Conservation (phyloP, 2,797 vertebrate species). For the Enteromius fasciolatus region DNA sequence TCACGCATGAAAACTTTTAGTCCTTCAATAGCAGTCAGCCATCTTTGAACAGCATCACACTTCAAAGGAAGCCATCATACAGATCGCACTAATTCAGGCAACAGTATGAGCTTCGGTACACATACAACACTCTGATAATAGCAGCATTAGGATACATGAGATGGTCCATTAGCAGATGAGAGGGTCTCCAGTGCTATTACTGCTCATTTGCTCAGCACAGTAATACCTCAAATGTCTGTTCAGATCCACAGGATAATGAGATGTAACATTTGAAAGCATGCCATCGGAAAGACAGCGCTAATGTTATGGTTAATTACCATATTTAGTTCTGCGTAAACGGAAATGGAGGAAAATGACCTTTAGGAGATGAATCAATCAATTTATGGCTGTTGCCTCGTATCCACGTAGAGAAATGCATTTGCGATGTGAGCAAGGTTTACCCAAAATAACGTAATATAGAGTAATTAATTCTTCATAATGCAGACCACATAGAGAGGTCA, state of each 20-base stretch:
- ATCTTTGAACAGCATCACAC: constrained; percentile 11
- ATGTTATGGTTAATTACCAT: constrained; percentile 55
- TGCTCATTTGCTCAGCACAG: constrained; percentile 42
- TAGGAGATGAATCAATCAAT: constrained; percentile 42
- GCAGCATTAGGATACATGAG: constrained; percentile 59
- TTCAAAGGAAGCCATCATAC: constrained; percentile 36
- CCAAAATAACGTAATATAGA: constrained; percentile 14
- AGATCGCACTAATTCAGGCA: constrained; percentile 26
- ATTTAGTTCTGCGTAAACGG: constrained; percentile 37
- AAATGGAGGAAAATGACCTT: constrained; percentile 38
- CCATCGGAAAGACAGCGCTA: constrained; percentile 46
- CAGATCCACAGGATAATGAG: constrained; percentile 56
- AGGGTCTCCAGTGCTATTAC: constrained; percentile 53
- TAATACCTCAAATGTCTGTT: constrained; percentile 54
- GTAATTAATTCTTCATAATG: constrained; percentile 25
- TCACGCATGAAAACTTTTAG: neutral
- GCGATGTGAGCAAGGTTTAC: constrained; percentile 12
- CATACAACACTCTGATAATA: constrained; percentile 56
- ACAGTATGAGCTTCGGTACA: constrained; percentile 60
- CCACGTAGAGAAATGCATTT: constrained; percentile 26
- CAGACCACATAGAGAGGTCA: constrained; percentile 9
- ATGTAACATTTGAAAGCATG: constrained; percentile 51
- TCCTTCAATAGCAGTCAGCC: constrained; percentile 2
- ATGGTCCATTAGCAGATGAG: constrained; percentile 52
- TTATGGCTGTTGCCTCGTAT: constrained; percentile 22